Evolutionary conservation across 1,140 invertebrate genomes (phyloP), one percentile per base, ranked within the genome.

Genomic region (Agraylea sexmaculata): DNA sequence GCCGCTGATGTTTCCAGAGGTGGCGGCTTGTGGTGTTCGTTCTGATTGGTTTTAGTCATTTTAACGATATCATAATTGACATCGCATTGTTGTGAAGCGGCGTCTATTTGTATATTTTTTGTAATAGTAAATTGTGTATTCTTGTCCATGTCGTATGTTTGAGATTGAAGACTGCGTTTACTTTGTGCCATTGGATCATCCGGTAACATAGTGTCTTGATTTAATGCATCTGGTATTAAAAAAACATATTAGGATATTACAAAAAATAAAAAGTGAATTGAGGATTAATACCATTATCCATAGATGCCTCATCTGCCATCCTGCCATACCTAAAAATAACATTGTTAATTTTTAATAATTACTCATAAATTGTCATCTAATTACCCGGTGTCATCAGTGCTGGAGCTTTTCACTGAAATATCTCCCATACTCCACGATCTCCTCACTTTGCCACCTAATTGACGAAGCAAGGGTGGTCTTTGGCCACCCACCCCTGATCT

Each of bases 401-500:
- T 45, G 10, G 47, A 43, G 28, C 47, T 49, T 12, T 43, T 41
- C 3, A 45, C 17, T 1, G 47, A 49, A 8, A 49, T 45, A 30
- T 49, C 47, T 18, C 47, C 47, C 43, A 45, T 49, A 19, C 47
- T 49, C 47, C 47, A 45, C 8, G 47, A 49, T 3, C 47, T 31
- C 12, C 47, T 25, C 6, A 40, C 36, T 22, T 38, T 40, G 2
- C 47, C 43, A 5, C 47, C 47, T 8, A 45, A 10, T 18, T 49
- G 47, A 1, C 47, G 35, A 11, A 49, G 32, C n/a, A 49, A 18
- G 5, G 47, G 47, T 5, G 47, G 47, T 18, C 47, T 31, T 17
- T 45, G 47, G 16, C 43, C 41, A 20, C 25, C 27, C 0, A 29
- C 43, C 3, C 47, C 47, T 7, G 43, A 49, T 10, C 47, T 30